A percentile compares a stretch with the other conserved stretches of the same genome.
Conservation (phyloP, 2,888 invertebrate species). For the Caenorhabditis sulstoni region DNA sequence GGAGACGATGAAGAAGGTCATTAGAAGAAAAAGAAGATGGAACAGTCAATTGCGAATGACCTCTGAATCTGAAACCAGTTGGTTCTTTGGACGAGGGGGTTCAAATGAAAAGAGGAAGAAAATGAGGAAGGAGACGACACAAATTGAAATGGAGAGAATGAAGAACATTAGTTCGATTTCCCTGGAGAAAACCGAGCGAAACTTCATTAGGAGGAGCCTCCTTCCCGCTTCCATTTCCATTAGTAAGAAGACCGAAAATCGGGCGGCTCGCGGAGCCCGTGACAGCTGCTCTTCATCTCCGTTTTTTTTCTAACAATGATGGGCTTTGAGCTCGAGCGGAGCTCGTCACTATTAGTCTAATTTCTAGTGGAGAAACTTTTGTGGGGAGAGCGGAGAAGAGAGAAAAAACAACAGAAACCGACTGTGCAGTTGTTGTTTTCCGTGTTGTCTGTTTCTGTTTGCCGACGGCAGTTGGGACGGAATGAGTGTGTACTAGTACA, state of each 20-base stretch:
- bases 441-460: too few species aligned
- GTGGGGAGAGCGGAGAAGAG: too few species aligned
- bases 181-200: slow-evolving; percentile 22
- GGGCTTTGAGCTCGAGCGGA: too few species aligned
- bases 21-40: background rate
- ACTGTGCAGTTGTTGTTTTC: too few species aligned
- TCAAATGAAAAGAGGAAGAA: slow-evolving; percentile 14
- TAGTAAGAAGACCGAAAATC: slow-evolving; percentile 14
- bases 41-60: background rate
- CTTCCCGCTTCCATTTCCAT: slow-evolving; percentile 13
- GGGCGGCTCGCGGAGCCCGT: background rate
- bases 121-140: background rate
- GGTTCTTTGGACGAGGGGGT: background rate
- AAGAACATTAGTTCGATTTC: slow-evolving; percentile 57
- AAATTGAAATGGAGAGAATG: background rate
- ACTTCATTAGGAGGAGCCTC: slow-evolving; percentile 37
- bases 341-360: too few species aligned
- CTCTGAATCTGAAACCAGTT: background rate
- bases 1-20: too few species aligned
- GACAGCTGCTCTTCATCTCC: too few species aligned
- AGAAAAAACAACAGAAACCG: too few species aligned
- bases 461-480: too few species aligned
- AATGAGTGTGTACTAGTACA: too few species aligned
- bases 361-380: too few species aligned
- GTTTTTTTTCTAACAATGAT: too few species aligned